Evolutionary conservation across 2,797 vertebrate genomes (phyloP).

Genomic region (Clarias pachynema): DNA sequence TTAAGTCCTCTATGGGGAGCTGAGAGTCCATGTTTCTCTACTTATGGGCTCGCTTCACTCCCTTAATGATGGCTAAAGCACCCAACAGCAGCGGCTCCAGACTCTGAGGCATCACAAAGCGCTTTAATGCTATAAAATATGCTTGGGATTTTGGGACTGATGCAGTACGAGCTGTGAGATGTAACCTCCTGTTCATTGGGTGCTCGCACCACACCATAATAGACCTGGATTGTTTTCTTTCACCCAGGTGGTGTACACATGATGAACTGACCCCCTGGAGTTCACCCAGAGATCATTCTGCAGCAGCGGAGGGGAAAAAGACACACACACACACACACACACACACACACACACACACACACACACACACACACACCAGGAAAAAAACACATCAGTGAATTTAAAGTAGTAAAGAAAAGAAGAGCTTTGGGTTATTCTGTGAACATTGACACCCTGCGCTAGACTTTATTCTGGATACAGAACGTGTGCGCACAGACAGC

Average conservation of each 20-base stretch:
- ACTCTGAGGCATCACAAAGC: neutral
- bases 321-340: neutral
- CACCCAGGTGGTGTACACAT: neutral
- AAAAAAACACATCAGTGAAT: neutral
- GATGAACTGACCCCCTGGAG: neutral
- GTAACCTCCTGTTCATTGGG: neutral
- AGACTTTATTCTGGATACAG: neutral
- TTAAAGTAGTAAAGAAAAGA: neutral
- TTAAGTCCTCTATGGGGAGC: neutral
- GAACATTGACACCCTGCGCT: neutral
- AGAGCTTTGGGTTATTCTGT: neutral
- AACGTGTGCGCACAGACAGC: neutral
- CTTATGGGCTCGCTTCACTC: neutral
- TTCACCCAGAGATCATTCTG: neutral
- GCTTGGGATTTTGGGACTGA: neutral
- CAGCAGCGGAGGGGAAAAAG: neutral
- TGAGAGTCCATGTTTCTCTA: neutral
- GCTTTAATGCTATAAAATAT: neutral
- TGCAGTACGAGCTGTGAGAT: neutral
- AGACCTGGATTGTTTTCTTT: neutral
- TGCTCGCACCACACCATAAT: neutral
- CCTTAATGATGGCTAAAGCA: constrained; percentile 3
- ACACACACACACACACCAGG: too few species aligned
- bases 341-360: too few species aligned
- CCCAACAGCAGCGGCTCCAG: neutral